A percentile compares a stretch with the other conserved stretches of the same genome.
phyloP scores from a whole-genome alignment of 1,140 invertebrate genomes.

The Araneus ventricosus region DNA sequence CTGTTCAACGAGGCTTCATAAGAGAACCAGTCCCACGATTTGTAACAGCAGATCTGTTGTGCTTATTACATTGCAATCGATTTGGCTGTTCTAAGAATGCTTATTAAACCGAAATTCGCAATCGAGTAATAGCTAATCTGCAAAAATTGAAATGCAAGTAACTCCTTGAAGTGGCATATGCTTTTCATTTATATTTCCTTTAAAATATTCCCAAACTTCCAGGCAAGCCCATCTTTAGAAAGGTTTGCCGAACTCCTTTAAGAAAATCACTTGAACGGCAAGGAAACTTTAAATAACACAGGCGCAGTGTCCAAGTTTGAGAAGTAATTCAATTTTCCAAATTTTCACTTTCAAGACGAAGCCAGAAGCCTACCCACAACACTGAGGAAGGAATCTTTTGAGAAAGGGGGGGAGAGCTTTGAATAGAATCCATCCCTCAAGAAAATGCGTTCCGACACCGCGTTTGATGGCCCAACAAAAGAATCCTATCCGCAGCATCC shows the following conservation, averaged over 20 bases:
- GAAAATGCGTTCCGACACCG: slow-evolving; percentile 8
- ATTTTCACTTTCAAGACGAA: slow-evolving; percentile 15
- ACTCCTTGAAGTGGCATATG: not conserved
- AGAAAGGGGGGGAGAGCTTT: not conserved
- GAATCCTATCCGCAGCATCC: slow-evolving; percentile 11
- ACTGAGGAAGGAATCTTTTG: no score
- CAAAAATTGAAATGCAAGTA: not conserved
- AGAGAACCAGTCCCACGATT: no score
- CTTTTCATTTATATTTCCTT: not conserved
- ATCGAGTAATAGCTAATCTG: not conserved
- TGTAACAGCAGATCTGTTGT: no score
- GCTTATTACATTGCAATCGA: no score
- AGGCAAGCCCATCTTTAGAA: not conserved
- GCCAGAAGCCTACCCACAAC: not conserved
- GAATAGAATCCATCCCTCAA: slow-evolving; percentile 33
- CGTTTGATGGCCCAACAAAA: slow-evolving; percentile 13
- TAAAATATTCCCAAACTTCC: not conserved
- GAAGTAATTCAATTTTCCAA: slow-evolving; percentile 32
- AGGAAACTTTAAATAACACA: not conserved
- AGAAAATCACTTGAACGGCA: not conserved
- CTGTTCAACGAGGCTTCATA: no score
- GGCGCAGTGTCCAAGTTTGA: not conserved
- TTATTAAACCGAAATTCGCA: not conserved
- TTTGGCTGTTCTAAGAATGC: no score
- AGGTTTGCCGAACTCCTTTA: not conserved